phyloP scores from a whole-genome alignment of 1,140 invertebrate species.

The Drosophila teissieri region DNA sequence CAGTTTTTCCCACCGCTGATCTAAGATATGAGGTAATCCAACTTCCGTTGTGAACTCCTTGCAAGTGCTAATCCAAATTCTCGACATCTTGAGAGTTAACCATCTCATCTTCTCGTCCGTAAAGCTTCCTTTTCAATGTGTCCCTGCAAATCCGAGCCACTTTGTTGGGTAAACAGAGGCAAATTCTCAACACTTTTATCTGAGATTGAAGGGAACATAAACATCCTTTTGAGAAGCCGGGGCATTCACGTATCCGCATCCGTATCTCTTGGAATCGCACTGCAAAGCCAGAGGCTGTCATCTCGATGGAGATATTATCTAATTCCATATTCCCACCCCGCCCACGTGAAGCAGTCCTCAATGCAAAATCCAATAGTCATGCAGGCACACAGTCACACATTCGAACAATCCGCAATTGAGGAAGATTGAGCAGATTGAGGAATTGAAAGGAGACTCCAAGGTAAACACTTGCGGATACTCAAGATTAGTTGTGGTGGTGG shows the following conservation, averaged over 20 bases:
- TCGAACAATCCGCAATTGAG: conserved; percentile 62
- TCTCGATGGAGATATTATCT: conserved; percentile 51
- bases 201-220: conserved; percentile 41
- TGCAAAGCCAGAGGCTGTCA: conserved; percentile 21
- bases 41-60: conserved; percentile 4
- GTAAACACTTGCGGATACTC: conserved; percentile 79
- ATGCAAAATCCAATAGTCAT: conserved; percentile 80
- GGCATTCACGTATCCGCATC: conserved; percentile 20
- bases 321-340: conserved; percentile 45
- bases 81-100: conserved; percentile 38
- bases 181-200: conserved; percentile 45
- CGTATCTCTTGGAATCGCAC: conserved; percentile 31
- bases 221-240: conserved; percentile 28
- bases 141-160: conserved; percentile 26
- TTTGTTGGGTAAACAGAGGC: conserved; percentile 47
- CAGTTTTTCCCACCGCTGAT: conserved; percentile 2
- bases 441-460: conserved; percentile 68
- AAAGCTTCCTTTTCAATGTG: conserved; percentile 11
- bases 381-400: conserved; percentile 70
- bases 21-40: background rate
- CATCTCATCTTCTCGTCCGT: conserved; percentile 41
- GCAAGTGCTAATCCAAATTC: conserved; percentile 40
- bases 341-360: conserved; percentile 24
- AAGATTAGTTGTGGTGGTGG: conserved; percentile 74
- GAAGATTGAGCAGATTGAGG: conserved; percentile 64